Conservation (phyloP, 2,888 invertebrate genomes). For the Temnothorax ravouxi region DNA sequence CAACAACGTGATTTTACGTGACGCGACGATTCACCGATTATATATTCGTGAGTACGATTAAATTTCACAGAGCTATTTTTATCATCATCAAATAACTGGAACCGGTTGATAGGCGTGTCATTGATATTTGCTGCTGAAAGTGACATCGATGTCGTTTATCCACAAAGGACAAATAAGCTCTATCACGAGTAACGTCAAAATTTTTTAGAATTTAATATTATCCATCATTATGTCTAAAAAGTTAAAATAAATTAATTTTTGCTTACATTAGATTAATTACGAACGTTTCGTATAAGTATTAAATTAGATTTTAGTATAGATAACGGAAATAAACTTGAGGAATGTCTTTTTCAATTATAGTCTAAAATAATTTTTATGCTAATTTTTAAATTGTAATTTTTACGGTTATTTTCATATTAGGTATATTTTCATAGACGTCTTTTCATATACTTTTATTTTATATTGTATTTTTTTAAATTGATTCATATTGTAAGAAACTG, state of each 20-base stretch:
- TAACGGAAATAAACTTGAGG: not conserved
- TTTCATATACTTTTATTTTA: not conserved
- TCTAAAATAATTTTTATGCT: not conserved
- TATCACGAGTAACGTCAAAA: not conserved
- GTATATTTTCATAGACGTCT: too few species aligned
- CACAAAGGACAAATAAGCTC: not conserved
- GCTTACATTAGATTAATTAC: not conserved
- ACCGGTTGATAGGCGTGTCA: conserved; percentile 59
- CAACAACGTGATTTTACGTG: not conserved
- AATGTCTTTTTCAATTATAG: not conserved
- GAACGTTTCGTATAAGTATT: not conserved
- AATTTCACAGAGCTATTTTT: conserved; percentile 54
- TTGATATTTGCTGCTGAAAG: conserved; percentile 15
- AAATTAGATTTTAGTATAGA: not conserved
- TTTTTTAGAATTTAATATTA: not conserved
- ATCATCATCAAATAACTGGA: conserved; percentile 40
- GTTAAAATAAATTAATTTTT: not conserved
- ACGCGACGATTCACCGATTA: conserved; percentile 20
- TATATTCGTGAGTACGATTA: conserved; percentile 21
- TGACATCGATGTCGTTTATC: not conserved
- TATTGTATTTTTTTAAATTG: not conserved
- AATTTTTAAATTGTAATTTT: not conserved
- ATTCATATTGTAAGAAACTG: not conserved
- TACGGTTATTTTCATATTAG: not conserved
- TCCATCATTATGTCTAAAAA: not conserved